Conservation (phyloP, 2,888 invertebrate genomes). For the Megamerina dolium region DNA sequence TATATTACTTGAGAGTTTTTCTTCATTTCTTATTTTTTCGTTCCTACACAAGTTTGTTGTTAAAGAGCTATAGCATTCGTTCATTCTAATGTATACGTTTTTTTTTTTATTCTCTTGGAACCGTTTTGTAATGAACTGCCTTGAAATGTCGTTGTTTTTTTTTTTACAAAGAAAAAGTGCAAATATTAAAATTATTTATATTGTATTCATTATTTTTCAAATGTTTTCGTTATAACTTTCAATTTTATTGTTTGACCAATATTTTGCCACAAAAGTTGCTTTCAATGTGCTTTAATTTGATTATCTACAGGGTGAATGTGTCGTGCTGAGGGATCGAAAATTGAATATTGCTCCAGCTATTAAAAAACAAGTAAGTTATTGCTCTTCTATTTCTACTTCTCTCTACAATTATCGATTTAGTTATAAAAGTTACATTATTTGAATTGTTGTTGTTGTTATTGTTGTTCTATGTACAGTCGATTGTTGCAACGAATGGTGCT, state of each 20-base stretch:
- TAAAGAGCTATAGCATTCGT: slow-evolving; percentile 30
- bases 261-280: slow-evolving; percentile 2
- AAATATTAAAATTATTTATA: slow-evolving; percentile 24
- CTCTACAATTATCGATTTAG: neutral
- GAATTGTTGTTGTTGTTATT: neutral
- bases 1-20: too few species aligned
- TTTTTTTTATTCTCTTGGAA: slow-evolving; percentile 14
- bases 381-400: too few species aligned
- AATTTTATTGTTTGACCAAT: neutral
- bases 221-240: slow-evolving; percentile 9
- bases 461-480: slow-evolving; percentile 35
- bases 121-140: slow-evolving; percentile 30
- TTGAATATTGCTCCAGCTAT: slow-evolving; percentile 83
- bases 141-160: slow-evolving; percentile 22
- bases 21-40: slow-evolving; percentile 11
- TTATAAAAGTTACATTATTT: neutral
- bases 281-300: slow-evolving; percentile 9
- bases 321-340: slow-evolving; percentile 72
- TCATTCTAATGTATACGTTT: too few species aligned
- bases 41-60: slow-evolving; percentile 22
- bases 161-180: slow-evolving; percentile 14
- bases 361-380: slow-evolving; percentile 67
- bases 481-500: slow-evolving; percentile 50
- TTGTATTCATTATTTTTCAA: slow-evolving; percentile 15
- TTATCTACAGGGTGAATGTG: slow-evolving; percentile 60